A percentile compares a stretch with the other conserved stretches of the same genome.
Conservation (phyloP, 2,888 invertebrate genomes). For the Rhodophaea formosa region DNA sequence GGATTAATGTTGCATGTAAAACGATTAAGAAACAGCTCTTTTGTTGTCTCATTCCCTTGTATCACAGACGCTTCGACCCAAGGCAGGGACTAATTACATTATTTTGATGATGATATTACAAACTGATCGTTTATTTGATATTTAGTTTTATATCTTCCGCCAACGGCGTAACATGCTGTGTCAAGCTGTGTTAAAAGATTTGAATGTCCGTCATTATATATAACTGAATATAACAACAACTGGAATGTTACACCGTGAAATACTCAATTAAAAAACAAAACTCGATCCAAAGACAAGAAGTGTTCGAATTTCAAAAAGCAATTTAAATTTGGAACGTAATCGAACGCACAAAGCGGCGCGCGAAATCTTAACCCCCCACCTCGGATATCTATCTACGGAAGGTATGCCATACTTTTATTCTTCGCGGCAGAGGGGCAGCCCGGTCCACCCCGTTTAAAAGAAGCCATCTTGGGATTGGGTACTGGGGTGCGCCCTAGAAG, state of each 20-base stretch:
- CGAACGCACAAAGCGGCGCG: slow-evolving; percentile 53
- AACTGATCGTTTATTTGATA: too few species aligned
- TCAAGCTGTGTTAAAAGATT: not conserved
- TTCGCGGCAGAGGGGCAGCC: slow-evolving; percentile 59
- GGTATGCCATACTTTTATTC: slow-evolving; percentile 78
- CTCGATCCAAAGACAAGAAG: slow-evolving; percentile 36
- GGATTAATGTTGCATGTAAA: too few species aligned
- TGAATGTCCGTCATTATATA: not conserved
- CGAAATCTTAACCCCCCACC: slow-evolving; percentile 64
- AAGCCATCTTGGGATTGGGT: slow-evolving; percentile 78
- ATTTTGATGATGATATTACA: too few species aligned
- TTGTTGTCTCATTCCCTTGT: too few species aligned
- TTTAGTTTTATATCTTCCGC: too few species aligned
- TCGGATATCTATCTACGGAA: slow-evolving; percentile 60
- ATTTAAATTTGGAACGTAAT: slow-evolving; percentile 68
- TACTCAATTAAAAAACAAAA: slow-evolving; percentile 28
- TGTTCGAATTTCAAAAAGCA: slow-evolving; percentile 63
- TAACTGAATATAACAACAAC: slow-evolving; percentile 15
- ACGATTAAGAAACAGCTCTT: too few species aligned
- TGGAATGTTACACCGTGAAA: not conserved
- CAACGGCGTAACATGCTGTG: too few species aligned
- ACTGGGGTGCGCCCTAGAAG: slow-evolving; percentile 46
- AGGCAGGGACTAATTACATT: too few species aligned
- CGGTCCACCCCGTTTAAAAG: slow-evolving; percentile 79
- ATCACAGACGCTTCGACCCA: too few species aligned